Percentiles rank a stretch among this genome's conserved stretches.
These are phyloP conservation scores for Limnephilus auricula DNA, from an alignment of 2,888 invertebrate genomes.

Conservation along the genomic window DNA sequence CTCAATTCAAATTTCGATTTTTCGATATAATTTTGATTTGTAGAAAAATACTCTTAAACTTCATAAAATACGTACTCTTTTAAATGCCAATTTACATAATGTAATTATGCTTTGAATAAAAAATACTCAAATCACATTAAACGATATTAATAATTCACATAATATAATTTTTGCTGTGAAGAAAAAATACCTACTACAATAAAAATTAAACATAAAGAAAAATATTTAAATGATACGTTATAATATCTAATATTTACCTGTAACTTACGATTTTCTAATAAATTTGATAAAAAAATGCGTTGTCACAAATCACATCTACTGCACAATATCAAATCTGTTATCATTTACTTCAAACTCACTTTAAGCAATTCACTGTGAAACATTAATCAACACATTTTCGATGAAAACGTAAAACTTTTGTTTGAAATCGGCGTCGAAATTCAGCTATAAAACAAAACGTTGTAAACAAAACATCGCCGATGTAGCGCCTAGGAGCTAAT, in stretches of 20 bases:
- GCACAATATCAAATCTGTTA: background rate
- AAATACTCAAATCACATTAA: no score
- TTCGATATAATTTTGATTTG: no score
- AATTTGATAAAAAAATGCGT: background rate
- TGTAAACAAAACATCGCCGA: background rate
- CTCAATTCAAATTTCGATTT: no score
- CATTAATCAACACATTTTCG: background rate
- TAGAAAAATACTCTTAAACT: no score
- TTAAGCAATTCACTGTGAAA: background rate
- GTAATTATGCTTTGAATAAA: no score
- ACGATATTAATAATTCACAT: no score
- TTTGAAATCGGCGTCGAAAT: background rate
- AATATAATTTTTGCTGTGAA: background rate
- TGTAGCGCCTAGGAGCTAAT: background rate
- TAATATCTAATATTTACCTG: no score
- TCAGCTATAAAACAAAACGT: background rate
- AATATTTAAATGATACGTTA: no score
- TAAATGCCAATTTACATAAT: no score
- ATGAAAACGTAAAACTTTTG: background rate
- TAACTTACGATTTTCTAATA: background rate
- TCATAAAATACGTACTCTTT: no score
- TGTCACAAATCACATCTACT: background rate
- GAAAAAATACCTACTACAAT: background rate
- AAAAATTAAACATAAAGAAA: no score
- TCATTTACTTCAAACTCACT: background rate